Percentiles rank a stretch among this genome's conserved stretches.
These are phyloP conservation scores for Podilymbus podiceps DNA, from an alignment of 2,113 vertebrate genomes.

Conservation along the genomic window DNA sequence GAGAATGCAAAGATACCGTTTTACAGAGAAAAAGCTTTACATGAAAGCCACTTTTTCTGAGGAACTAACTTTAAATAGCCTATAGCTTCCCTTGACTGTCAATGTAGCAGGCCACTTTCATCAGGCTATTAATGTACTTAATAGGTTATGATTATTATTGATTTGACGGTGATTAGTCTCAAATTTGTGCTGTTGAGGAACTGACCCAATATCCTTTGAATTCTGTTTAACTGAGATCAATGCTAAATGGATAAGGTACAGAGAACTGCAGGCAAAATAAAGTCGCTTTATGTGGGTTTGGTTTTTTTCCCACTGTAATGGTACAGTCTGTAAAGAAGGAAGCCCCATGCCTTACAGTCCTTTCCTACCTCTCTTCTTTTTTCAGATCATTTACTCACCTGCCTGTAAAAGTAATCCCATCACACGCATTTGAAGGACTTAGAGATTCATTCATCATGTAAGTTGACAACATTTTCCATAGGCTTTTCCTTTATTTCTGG, in stretches of 20 bases:
- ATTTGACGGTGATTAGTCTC: neutral
- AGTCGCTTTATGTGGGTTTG: neutral
- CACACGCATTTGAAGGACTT: constrained; percentile 85
- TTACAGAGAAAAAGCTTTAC: neutral
- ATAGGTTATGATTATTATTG: neutral
- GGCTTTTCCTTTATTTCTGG: neutral
- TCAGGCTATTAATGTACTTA: neutral
- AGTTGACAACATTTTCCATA: constrained; percentile 62
- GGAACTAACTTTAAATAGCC: neutral
- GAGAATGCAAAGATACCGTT: neutral
- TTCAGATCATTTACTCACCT: constrained; percentile 83
- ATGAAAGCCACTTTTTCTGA: neutral
- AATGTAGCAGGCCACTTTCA: neutral
- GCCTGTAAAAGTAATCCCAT: constrained; percentile 80
- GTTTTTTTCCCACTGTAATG: neutral
- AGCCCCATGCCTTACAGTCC: neutral
- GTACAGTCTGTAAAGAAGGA: neutral
- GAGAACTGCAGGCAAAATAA: neutral
- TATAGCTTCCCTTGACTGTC: neutral
- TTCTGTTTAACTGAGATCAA: neutral
- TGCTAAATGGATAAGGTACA: neutral
- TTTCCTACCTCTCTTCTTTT: constrained; percentile 14
- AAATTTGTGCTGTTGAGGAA: neutral
- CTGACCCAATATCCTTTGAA: neutral
- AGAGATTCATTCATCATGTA: constrained; percentile 84